Evolutionary conservation across 1,140 invertebrate species (phyloP), one percentile per base, ranked within the genome.

Genomic region (Zophobas morio): DNA sequence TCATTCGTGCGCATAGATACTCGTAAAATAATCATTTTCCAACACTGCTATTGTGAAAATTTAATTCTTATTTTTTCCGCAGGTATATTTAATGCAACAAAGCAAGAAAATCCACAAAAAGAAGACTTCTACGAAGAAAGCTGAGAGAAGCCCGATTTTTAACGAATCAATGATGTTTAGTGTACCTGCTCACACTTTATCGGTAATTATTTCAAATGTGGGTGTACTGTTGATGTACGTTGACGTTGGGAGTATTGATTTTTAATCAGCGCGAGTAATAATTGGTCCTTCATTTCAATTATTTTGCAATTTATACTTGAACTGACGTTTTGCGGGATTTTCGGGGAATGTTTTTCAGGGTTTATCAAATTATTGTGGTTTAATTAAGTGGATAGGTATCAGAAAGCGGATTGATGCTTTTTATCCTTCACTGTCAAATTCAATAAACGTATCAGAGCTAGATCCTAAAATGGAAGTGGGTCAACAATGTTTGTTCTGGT

Each of bases 131-230:
- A 88, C 91, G 20, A 94, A 94, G 80, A 90, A 89, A 76, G 90
- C 89, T 42, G 93, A 94, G 70, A 88, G 89, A 40, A 91, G 91
- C 82, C 93, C 93, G 0, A 94, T 94, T 56, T 95, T 94, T 85
- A 95, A 95, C 84, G 94, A 94, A 84, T 90, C 93, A 0, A 94
- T 95, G 87, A 94, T 94, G 79, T 94, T 95, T 84, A 93, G 89
- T 77, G 90, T 95, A 34, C 92, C 93, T 79, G 90, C 91, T 4
- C 90, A 92, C 76, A 86, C 89, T 56, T 81, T 93, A 75, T 90
- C 91, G 87, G 91, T 92, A 86, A 79, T 63, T 47, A 42, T 34
- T 5, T 70, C 6, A 70, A 20, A 42, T 4, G 36, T 39, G 20
- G 20, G 2, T 56, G 20, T 33, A 20, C 34, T 56, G 34, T 35